phyloP scores from a whole-genome alignment of 2,888 invertebrate genomes.

The Aromia moschata region DNA sequence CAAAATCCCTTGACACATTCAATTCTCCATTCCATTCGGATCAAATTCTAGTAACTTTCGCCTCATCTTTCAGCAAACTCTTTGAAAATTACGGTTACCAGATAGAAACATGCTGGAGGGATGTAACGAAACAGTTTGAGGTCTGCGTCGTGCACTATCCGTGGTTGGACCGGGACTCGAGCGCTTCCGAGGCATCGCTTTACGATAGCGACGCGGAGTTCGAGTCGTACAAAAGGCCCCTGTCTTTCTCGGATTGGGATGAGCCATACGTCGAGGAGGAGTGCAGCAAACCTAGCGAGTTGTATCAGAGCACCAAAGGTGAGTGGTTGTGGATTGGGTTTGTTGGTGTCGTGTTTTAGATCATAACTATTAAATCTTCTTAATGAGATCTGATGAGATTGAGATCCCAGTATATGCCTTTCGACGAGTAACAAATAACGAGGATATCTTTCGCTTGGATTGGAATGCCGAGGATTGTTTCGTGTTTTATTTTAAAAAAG shows the following conservation, averaged over 20 bases:
- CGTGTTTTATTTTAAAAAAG: no score
- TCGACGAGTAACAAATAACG: no score
- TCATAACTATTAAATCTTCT: no score
- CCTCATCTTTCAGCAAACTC: constrained; percentile 48
- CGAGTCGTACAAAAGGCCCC: constrained; percentile 33
- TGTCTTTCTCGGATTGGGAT: constrained; percentile 48
- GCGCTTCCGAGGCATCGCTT: constrained; percentile 41
- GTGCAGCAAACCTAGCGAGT: neutral
- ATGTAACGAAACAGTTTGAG: constrained; percentile 44
- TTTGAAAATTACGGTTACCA: constrained; percentile 50
- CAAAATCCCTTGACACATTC: constrained; percentile 23
- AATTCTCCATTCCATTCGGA: constrained; percentile 6
- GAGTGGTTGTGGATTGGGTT: no score
- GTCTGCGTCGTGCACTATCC: constrained; percentile 55
- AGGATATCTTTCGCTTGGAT: no score
- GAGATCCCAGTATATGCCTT: no score
- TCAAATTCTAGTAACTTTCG: constrained; percentile 34
- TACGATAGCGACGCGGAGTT: constrained; percentile 39
- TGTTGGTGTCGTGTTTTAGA: no score
- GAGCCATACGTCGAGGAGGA: constrained; percentile 22
- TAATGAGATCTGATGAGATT: no score
- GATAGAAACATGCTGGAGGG: constrained; percentile 54
- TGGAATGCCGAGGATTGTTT: no score
- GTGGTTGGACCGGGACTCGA: constrained; percentile 27
- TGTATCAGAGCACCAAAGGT: constrained; percentile 7